phyloP scores from a whole-genome alignment of 2,797 vertebrate species.

The Acrossocheilus fasciatus region DNA sequence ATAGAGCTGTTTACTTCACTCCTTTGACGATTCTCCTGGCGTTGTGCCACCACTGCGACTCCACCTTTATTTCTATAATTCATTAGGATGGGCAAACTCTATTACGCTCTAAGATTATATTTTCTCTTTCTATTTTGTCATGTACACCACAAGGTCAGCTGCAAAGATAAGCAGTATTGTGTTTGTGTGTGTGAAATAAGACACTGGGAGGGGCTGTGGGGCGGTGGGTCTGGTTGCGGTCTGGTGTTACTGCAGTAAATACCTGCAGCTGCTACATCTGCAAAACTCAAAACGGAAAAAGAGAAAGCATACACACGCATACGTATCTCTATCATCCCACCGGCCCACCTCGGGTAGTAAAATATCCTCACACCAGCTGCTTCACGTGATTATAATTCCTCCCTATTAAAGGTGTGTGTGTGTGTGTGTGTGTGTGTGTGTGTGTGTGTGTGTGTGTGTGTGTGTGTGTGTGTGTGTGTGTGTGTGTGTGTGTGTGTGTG shows the following conservation, averaged over 20 bases:
- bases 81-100: neutral
- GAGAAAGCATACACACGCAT: constrained; percentile 37
- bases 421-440: constrained; percentile 26
- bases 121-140: constrained; percentile 65
- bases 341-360: neutral
- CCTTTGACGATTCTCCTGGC: constrained; percentile 25
- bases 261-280: constrained; percentile 79
- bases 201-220: constrained; percentile 50
- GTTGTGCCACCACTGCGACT: constrained; percentile 9
- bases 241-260: constrained; percentile 77
- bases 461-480: constrained; percentile 16
- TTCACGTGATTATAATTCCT: constrained; percentile 9
- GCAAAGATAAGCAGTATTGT: constrained; percentile 75
- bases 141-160: constrained; percentile 77
- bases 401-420: constrained; percentile 19
- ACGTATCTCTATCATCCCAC: neutral
- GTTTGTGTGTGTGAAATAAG: constrained; percentile 67
- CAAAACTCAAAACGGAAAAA: constrained; percentile 74
- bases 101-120: neutral
- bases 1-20: constrained; percentile 17
- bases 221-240: constrained; percentile 62
- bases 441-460: constrained; percentile 17
- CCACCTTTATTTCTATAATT: constrained; percentile 38
- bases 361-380: constrained; percentile 15
- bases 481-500: constrained; percentile 18